These are phyloP conservation scores for Antennarius maculatus DNA, from an alignment of 2,797 vertebrate genomes.

Conservation along the genomic window DNA sequence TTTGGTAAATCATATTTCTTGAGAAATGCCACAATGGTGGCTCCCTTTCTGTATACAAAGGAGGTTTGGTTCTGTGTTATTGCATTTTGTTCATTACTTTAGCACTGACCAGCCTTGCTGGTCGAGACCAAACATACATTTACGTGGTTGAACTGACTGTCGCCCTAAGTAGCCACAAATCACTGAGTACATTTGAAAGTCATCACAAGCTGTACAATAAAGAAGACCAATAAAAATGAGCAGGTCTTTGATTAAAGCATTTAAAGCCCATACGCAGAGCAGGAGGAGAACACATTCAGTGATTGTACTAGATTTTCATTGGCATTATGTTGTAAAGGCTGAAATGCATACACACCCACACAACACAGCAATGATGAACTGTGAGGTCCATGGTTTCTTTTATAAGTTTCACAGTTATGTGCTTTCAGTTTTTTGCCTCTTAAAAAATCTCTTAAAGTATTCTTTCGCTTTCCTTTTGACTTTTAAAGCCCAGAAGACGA, in stretches of 20 bases:
- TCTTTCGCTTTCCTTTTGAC: background rate
- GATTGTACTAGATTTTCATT: slow-evolving; percentile 71
- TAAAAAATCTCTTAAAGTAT: slow-evolving; percentile 12
- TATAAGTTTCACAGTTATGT: slow-evolving; percentile 40
- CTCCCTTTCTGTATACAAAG: slow-evolving; percentile 22
- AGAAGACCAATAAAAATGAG: slow-evolving; percentile 77
- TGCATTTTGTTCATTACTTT: slow-evolving; percentile 41
- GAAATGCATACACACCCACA: slow-evolving; percentile 37
- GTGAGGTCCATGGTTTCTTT: slow-evolving; percentile 36
- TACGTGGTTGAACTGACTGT: slow-evolving; percentile 62
- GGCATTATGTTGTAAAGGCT: slow-evolving; percentile 63
- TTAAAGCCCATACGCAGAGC: slow-evolving; percentile 69
- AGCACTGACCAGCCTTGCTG: slow-evolving; percentile 17
- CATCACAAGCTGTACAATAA: slow-evolving; percentile 74
- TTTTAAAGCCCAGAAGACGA: slow-evolving; percentile 16
- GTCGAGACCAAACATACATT: slow-evolving; percentile 49
- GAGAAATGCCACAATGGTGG: slow-evolving; percentile 47
- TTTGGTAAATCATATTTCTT: slow-evolving; percentile 56
- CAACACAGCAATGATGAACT: slow-evolving; percentile 46
- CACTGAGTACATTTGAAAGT: slow-evolving; percentile 73
- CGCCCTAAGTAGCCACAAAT: slow-evolving; percentile 73
- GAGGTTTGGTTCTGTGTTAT: background rate
- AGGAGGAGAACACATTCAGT: slow-evolving; percentile 69
- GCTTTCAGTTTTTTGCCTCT: background rate
- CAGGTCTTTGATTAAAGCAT: slow-evolving; percentile 69